Percentiles rank a stretch among this genome's conserved stretches.
Evolutionary conservation across 1,140 invertebrate species (phyloP).

Genomic region (Sitobion miscanthi): DNA sequence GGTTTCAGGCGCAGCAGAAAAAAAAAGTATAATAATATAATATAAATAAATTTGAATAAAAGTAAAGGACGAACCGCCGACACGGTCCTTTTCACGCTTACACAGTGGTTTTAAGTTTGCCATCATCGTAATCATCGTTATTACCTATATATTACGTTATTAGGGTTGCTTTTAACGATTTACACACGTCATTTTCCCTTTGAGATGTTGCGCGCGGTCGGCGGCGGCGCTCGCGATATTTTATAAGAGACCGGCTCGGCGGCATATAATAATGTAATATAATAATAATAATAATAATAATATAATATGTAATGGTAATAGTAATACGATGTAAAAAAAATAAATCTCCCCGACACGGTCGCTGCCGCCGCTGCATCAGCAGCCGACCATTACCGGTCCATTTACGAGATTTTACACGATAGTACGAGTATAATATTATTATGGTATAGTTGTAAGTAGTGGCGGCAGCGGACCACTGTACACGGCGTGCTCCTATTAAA

Average conservation of each 20-base stretch:
- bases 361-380: not conserved
- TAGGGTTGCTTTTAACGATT: conserved; percentile 42
- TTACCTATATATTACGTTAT: not conserved
- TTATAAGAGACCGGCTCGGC: conserved; percentile 10
- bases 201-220: conserved; percentile 16
- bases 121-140: not conserved
- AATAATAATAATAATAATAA: conserved; percentile 21
- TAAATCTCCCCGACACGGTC: not conserved
- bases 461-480: not conserved
- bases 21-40: not conserved
- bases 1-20: not conserved
- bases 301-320: conserved; percentile 3
- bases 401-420: conserved; percentile 32
- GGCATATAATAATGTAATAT: conserved; percentile 11
- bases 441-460: not conserved
- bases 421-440: not conserved
- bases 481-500: conserved; percentile 13
- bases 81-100: conserved; percentile 2
- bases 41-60: conserved; percentile 4
- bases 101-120: not conserved
- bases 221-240: not conserved
- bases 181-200: not conserved
- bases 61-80: not conserved
- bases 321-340: conserved; percentile 14
- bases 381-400: conserved; percentile 31